These are phyloP conservation scores for Gila robusta DNA, from an alignment of 2,797 vertebrate species.

Conservation along the genomic window DNA sequence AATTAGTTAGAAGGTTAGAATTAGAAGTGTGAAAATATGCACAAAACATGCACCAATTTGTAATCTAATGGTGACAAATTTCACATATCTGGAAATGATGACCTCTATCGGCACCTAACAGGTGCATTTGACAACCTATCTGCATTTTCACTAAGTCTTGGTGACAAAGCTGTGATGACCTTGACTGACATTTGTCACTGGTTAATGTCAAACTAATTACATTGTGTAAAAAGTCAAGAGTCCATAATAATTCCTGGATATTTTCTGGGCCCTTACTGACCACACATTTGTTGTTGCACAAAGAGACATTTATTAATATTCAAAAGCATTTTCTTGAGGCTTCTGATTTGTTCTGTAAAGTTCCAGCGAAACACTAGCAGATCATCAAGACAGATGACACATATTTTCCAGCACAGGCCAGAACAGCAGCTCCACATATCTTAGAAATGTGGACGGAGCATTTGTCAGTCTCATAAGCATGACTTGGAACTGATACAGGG, in stretches of 20 bases:
- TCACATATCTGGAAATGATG: not conserved
- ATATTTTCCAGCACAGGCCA: not conserved
- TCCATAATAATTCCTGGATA: not conserved
- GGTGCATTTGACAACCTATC: not conserved
- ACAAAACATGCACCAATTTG: not conserved
- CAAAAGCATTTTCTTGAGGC: not conserved
- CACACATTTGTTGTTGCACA: not conserved
- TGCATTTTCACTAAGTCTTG: not conserved
- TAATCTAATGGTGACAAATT: not conserved
- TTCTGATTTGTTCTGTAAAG: not conserved
- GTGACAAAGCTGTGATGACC: not conserved
- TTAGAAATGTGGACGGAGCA: constrained; percentile 41
- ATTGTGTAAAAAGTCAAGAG: not conserved
- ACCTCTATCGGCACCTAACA: not conserved
- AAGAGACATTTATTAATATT: not conserved
- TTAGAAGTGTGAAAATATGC: not conserved
- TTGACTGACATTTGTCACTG: not conserved
- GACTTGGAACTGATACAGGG: constrained; percentile 16
- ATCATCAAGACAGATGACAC: constrained; percentile 26
- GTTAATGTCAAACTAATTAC: constrained; percentile 2
- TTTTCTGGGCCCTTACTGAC: not conserved
- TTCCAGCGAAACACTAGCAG: not conserved
- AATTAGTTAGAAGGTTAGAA: not conserved
- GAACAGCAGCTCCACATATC: constrained; percentile 27
- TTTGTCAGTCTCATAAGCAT: constrained; percentile 8